A percentile compares a stretch with the other conserved stretches of the same genome.
These are phyloP conservation scores for Perca flavescens DNA, from an alignment of 2,113 vertebrate genomes.

Conservation along the genomic window DNA sequence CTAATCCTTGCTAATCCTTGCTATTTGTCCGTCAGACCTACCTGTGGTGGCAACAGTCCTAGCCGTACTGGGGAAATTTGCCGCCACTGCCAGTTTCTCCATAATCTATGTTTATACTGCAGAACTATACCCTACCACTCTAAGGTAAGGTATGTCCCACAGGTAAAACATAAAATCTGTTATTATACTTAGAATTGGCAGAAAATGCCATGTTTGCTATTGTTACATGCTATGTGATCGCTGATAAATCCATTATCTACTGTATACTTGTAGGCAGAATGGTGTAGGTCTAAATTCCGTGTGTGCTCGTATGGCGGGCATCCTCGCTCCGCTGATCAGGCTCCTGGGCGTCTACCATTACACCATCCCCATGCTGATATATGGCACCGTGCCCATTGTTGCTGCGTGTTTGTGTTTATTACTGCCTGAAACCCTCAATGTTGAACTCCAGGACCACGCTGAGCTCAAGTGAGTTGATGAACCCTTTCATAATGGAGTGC, in stretches of 20 bases:
- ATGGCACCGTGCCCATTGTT: conserved; percentile 77
- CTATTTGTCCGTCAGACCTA: conserved; percentile 51
- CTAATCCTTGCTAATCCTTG: no score
- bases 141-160: conserved; percentile 83
- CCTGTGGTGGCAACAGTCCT: conserved; percentile 56
- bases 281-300: conserved; percentile 87
- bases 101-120: conserved; percentile 83
- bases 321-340: conserved; percentile 86
- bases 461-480: conserved; percentile 54
- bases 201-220: neutral
- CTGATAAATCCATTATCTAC: neutral
- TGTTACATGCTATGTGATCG: neutral
- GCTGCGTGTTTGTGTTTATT: conserved; percentile 80
- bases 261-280: conserved; percentile 82
- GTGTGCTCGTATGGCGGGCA: conserved; percentile 83
- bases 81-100: conserved; percentile 59
- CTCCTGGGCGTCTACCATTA: conserved; percentile 83
- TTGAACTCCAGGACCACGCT: conserved; percentile 82
- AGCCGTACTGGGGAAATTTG: conserved; percentile 72
- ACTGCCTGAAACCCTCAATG: conserved; percentile 87
- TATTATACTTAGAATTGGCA: neutral
- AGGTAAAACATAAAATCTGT: neutral
- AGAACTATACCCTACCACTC: conserved; percentile 89
- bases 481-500: neutral
- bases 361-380: conserved; percentile 86